A percentile compares a stretch with the other conserved stretches of the same genome.
Evolutionary conservation across 2,113 vertebrate genomes (phyloP).

Genomic region (Opisthocomus hoazin): DNA sequence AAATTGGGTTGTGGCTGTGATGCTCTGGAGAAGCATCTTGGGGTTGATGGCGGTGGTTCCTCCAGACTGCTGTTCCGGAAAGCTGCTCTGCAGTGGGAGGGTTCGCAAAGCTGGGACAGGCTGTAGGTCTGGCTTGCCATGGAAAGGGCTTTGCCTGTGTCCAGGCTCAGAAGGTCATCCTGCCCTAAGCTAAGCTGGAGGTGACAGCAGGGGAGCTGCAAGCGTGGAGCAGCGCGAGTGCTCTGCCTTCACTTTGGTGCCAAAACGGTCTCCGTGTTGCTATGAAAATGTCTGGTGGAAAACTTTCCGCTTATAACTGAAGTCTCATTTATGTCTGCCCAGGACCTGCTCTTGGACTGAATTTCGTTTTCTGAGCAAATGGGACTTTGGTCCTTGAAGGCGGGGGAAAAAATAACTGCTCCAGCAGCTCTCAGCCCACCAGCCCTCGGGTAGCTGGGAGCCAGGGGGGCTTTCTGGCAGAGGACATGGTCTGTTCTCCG

Average conservation of each 20-base stretch:
- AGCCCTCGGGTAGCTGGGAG: fast-evolving
- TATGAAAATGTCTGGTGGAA: conserved; percentile 3
- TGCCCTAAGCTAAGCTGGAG: background rate
- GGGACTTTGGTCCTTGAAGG: background rate
- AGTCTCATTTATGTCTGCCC: background rate
- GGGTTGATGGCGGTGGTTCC: background rate
- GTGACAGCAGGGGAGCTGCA: background rate
- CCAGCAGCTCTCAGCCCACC: background rate
- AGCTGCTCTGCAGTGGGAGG: background rate
- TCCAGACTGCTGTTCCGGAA: background rate
- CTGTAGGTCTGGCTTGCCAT: background rate
- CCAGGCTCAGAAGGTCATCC: background rate
- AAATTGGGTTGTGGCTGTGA: background rate
- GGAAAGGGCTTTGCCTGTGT: background rate
- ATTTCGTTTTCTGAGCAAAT: conserved; percentile 11
- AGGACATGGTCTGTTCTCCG: background rate
- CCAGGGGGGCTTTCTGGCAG: background rate
- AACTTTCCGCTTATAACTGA: background rate
- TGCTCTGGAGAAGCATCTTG: background rate
- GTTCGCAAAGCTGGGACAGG: background rate
- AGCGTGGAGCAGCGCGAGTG: background rate
- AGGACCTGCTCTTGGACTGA: background rate
- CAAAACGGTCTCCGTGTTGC: background rate
- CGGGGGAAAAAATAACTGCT: background rate
- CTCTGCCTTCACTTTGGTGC: background rate